A percentile compares a stretch with the other conserved stretches of the same genome.
These are phyloP conservation scores for Abramis brama DNA, from an alignment of 2,113 vertebrate species.

Conservation along the genomic window DNA sequence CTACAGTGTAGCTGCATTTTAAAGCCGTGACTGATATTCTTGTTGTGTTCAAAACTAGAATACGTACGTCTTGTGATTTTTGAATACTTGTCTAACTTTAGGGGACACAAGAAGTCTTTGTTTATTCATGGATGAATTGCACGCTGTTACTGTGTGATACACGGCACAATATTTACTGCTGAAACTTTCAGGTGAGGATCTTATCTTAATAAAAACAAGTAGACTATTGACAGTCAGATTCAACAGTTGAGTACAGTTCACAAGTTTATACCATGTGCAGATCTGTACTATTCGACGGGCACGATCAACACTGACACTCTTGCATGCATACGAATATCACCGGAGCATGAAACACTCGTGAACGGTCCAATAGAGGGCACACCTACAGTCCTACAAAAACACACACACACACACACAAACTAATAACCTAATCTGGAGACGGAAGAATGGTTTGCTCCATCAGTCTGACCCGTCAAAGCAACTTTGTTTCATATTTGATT, in stretches of 20 bases:
- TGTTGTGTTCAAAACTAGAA: constrained; percentile 10
- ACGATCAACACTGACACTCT: not conserved
- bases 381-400: constrained; percentile 38
- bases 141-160: not conserved
- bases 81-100: constrained; percentile 30
- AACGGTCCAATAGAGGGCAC: constrained; percentile 18
- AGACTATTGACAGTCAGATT: not conserved
- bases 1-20: not conserved
- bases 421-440: constrained; percentile 88
- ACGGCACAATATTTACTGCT: constrained; percentile 22
- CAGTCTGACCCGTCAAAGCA: constrained; percentile 95
- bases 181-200: constrained; percentile 11
- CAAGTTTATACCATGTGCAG: not conserved
- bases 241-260: not conserved
- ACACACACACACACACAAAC: constrained; percentile 68
- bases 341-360: not conserved
- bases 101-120: constrained; percentile 32
- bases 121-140: constrained; percentile 32
- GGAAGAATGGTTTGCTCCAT: constrained; percentile 94
- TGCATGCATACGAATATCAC: not conserved
- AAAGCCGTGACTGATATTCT: not conserved
- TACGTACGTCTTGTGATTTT: constrained; percentile 19
- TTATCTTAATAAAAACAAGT: not conserved
- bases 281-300: not conserved
- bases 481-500: constrained; percentile 99